Evolutionary conservation across 2,888 invertebrate genomes (phyloP), one percentile per base, ranked within the genome.

Genomic region (Chrysodeixis includens): DNA sequence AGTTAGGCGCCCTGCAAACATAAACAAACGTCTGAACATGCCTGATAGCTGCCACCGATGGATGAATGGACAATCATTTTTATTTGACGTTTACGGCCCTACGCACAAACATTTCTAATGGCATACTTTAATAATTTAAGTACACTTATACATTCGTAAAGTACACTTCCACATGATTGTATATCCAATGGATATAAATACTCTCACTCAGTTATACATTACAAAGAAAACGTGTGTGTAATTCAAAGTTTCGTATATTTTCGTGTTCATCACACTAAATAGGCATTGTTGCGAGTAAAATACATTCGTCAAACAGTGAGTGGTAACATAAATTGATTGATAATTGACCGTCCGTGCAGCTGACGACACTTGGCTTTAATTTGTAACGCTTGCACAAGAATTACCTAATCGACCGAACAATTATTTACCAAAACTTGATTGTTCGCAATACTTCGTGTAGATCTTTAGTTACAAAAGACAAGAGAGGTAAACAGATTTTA

Each of bases 11-110:
- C 84, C 80, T 79, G 84, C 83, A 86, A 89, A 91, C 83, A 86
- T 90, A 92, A 92, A 93, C 92, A 92, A 90, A 90, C 83, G 82
- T 85, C 86, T 86, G 83, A 73, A 80, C 78, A 83, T 80, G 76
- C 74, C 83, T 82, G 83, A 83, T 85, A 79, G 74, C 76, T 74
- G 20, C 46, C 46, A 71, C 79, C 75, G 78, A 78, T 82, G 82
- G 78, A 78, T 82, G 82, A 83, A 83, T 83, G 78, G 76, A 72
- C 78, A 78, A 70, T 66, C 55, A 71, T 62, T 73, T 79, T 75
- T 71, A 72, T 72, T 69, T 18, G 10, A 52, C 46, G 22, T 81
- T 70, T 68, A 77, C 67, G 62, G 53, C 51, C 40, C 20, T 44
- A 52, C 14, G 53, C 54, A 63, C 61, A 62, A 56, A 66, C 58